Conservation (phyloP, 2,888 invertebrate species). For the Drosophila falleni region DNA sequence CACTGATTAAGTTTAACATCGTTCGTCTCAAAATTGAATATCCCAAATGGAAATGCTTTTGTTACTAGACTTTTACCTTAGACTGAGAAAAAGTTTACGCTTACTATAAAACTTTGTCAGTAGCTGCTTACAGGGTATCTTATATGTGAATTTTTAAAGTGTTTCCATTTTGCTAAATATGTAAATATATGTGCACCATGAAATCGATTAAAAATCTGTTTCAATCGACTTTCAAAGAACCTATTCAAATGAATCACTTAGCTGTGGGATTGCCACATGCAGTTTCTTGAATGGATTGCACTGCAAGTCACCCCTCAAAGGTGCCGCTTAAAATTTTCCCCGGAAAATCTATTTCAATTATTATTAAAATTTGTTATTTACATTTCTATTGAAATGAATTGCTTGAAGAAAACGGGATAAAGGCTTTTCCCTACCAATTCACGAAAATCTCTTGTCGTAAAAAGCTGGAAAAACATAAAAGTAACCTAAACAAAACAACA, state of each 20-base stretch:
- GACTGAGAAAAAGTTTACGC: background rate
- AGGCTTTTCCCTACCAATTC: conserved; percentile 5
- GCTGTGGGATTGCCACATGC: conserved; percentile 70
- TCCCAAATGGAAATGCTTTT: too few species aligned
- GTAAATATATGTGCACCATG: conserved; percentile 59
- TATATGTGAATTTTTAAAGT: background rate
- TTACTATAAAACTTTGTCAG: background rate
- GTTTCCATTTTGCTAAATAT: conserved; percentile 33
- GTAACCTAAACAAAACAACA: conserved; percentile 43
- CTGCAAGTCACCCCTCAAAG: conserved; percentile 36
- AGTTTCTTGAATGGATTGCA: conserved; percentile 41
- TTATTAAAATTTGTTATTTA: conserved; percentile 82
- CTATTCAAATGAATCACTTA: conserved; percentile 42
- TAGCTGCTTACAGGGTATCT: background rate
- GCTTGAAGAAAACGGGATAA: conserved; percentile 34
- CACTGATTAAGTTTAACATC: too few species aligned
- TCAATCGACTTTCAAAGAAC: conserved; percentile 31
- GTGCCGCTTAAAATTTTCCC: conserved; percentile 20
- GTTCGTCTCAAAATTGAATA: too few species aligned
- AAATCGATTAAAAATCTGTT: conserved; percentile 65
- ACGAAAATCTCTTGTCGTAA: conserved; percentile 47
- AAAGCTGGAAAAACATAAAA: conserved; percentile 75
- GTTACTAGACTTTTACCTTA: too few species aligned
- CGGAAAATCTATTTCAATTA: conserved; percentile 75
- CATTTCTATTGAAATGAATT: conserved; percentile 83